Conservation (phyloP, 2,113 vertebrate species). For the Gallinago jamesoni region DNA sequence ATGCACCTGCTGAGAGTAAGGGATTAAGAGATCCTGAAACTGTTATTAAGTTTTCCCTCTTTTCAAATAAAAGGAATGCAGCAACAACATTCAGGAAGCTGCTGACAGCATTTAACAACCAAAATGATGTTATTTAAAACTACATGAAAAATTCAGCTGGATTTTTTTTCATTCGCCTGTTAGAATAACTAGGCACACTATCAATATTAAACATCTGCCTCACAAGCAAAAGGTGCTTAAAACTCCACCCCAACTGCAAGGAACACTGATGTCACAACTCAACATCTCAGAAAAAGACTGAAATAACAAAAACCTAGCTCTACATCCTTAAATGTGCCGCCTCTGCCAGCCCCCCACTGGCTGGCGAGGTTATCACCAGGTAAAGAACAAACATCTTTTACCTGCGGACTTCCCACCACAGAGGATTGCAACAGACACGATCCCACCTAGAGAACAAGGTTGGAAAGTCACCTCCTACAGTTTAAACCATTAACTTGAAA, state of each 20-base stretch:
- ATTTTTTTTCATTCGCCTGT: not conserved
- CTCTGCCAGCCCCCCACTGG: not conserved
- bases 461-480: not conserved
- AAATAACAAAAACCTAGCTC: not conserved
- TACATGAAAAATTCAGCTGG: not conserved
- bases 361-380: not conserved
- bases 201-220: not conserved
- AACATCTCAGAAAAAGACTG: not conserved
- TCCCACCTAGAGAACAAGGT: not conserved
- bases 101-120: not conserved
- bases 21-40: not conserved
- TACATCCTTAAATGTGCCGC: not conserved
- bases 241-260: not conserved
- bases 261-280: not conserved
- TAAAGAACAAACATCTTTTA: accelerated
- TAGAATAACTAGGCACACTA: not conserved
- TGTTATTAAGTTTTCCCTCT: not conserved
- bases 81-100: not conserved
- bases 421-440: too few relatives aligned
- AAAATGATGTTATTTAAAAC: not conserved
- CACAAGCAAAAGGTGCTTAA: not conserved
- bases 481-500: not conserved
- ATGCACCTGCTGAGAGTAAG: not conserved
- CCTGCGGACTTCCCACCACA: not conserved
- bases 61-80: not conserved